These are phyloP conservation scores for Lagodon rhomboides DNA, from an alignment of 2,797 vertebrate genomes.

Conservation along the genomic window DNA sequence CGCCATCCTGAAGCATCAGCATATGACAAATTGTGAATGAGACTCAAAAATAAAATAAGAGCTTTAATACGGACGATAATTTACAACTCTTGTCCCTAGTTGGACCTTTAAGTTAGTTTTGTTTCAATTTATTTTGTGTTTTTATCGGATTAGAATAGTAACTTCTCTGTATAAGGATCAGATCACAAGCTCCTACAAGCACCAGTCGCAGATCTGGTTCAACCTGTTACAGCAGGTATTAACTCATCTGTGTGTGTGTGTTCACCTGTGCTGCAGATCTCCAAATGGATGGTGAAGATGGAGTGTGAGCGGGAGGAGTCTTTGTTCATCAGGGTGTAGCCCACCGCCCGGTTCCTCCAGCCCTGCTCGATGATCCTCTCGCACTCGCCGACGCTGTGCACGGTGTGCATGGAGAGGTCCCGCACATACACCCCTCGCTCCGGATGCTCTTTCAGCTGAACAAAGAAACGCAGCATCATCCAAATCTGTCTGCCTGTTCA, in stretches of 20 bases:
- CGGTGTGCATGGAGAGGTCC: slow-evolving; percentile 91
- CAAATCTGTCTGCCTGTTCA: slow-evolving; percentile 63
- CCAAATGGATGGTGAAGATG: slow-evolving; percentile 92
- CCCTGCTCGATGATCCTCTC: slow-evolving; percentile 89
- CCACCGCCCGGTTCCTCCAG: slow-evolving; percentile 91
- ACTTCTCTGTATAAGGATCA: background rate
- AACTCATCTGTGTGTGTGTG: slow-evolving; percentile 8
- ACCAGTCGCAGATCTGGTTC: background rate
- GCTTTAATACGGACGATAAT: no score
- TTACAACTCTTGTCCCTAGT: no score
- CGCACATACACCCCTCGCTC: slow-evolving; percentile 89
- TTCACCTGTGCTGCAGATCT: slow-evolving; percentile 89
- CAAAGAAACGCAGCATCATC: slow-evolving; percentile 7
- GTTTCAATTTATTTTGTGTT: background rate
- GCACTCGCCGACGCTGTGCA: slow-evolving; percentile 89
- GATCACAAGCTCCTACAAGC: background rate
- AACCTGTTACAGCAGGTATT: background rate
- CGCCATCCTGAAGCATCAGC: no score
- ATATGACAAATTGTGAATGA: no score
- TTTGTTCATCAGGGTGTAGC: slow-evolving; percentile 93
- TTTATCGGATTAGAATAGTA: background rate
- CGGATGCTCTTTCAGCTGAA: slow-evolving; percentile 93
- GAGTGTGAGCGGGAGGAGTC: slow-evolving; percentile 94
- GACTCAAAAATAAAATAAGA: no score
- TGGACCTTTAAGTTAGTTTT: no score